A percentile compares a stretch with the other conserved stretches of the same genome.
Conservation (phyloP, 2,113 vertebrate species). For the human region GRCh38 chr20:17678501-17679000, state of each 20-base stretch:
- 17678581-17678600: neutral
- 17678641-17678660: neutral
- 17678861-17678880: neutral
- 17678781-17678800: neutral
- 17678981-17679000: neutral
- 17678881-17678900: conserved; percentile 1
- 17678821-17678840: neutral
- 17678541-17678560: neutral
- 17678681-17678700: neutral
- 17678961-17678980: neutral
- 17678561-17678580: neutral
- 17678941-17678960: neutral
- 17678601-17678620: neutral
- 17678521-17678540: neutral
- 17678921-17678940: neutral
- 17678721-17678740: conserved; percentile 1
- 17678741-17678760: neutral
- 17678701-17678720: neutral
- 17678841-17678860: neutral
- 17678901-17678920: neutral
- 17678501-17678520: neutral
- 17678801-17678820: neutral
- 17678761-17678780: neutral
- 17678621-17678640: neutral
- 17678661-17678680: neutral